Base-by-base conservation (phyloP, 2,888 invertebrate species). In the Gari tellinella region DNA sequence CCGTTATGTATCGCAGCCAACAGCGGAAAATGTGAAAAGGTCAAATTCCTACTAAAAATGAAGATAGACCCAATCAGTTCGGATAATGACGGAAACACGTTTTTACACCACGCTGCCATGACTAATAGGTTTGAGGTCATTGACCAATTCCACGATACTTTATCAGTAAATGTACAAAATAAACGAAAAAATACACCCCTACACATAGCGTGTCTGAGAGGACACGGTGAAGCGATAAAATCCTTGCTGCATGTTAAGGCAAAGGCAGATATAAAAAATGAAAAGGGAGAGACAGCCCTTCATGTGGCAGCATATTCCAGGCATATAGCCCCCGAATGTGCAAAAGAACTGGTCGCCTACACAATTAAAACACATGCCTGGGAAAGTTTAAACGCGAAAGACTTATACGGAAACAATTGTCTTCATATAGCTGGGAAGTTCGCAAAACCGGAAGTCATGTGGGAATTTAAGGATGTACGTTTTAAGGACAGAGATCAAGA, bases 341-440 rank as follows among this genome's bases (percentile, higher is more conserved):
- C 89, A 2, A 72, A 79, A 31, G 46, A 62, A 41, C 60, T 91
- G 12, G 84, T 91, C n/a, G 85, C 88, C 5, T 82, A 87, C 56
- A 86, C 89, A n/a, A 88, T 90, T 49, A 89, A 89, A 72, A 84
- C 87, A 0, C 89, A 89, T 68, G 85, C 87, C 21, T 91, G 90
- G 90, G 88, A 90, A 45, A 84, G 89, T 75, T 80, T 91, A 15
- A 88, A 91, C 63, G 86, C 86, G 0, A 73, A 70, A 45, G 90
- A 91, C 62, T 73, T 76, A 10, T 31, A 78, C 43, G 89, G 90
- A 2, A 89, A 90, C 73, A 91, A 89, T 56, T 87, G 90, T 10
- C 82, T 91, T 7, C 91, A 91, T 60, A 70, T 89, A 17, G 91
- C 91, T 1, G 90, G 90, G 21, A 82, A 82, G 55, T 72, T 78